Base-by-base conservation (phyloP, 2,113 vertebrate genomes). In the Oncorhynchus masou region DNA sequence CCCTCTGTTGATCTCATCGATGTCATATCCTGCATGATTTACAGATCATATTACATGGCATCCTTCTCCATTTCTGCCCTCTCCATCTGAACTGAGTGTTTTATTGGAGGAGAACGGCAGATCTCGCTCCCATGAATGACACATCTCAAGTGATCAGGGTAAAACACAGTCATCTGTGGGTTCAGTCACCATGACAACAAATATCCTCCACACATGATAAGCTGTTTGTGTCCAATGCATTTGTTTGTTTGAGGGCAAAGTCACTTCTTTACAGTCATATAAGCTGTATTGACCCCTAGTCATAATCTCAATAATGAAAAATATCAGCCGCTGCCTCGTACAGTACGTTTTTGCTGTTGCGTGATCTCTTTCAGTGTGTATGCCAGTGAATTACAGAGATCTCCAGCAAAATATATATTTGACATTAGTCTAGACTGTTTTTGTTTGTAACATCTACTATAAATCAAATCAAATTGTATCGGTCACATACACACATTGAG, bases 121-220 rank as follows among this genome's bases (percentile, higher is more conserved):
- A 81, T 71, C 71, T 73, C 70, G 39, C 74, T 83, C 51, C 51
- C 57, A 79, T 76, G 74, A 76, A 49, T 77, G 81, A 81, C 79
- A 83, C 74, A 74, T 83, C 81, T 79, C 67, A 8, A 69, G 74
- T 69, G 74, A 67, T 78, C 77, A 82, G 79, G 75, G 74, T 71
- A 74, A 62, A 85, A 70, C 74, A 75, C 67, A 72, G 81, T 83
- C 80, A 82, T 80, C 80, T 85, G 77, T 71, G 73, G 76, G 80
- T 70, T 80, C 75, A 84, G 80, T 87, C 71, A 81, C 86, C 82
- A 87, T 87, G 86, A 85, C 86, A 84, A 85, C 86, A 70, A 68
- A 74, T 81, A 39, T 82, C 78, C 68, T 75, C 54, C 78, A 78
- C 60, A 72, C 66, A 74, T 25, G 74, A 81, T 81, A 77, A 75